Evolutionary conservation across 2,797 vertebrate species (phyloP).

Genomic region (Tenualosa thibaudeaui): DNA sequence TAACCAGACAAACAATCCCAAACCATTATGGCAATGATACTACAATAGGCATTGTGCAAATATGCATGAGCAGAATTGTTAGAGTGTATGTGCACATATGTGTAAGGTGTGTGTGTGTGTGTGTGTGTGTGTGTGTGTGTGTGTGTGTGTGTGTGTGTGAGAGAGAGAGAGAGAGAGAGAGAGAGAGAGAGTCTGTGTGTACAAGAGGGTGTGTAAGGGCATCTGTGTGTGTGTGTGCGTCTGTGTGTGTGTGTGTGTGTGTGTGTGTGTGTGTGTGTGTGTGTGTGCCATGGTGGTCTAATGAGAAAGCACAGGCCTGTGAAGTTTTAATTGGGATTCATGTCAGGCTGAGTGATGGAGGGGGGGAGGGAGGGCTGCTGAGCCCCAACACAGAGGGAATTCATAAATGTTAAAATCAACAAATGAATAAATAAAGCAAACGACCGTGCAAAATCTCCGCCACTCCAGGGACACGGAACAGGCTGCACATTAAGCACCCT

Average conservation of each 20-base stretch:
- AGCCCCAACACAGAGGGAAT: constrained; percentile 18
- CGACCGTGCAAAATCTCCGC: constrained; percentile 29
- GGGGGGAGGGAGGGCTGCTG: background rate
- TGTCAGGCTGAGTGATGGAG: constrained; percentile 30
- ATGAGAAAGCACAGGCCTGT: constrained; percentile 37
- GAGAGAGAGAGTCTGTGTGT: background rate
- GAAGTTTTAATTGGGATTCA: constrained; percentile 43
- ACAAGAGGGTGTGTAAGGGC: background rate
- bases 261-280: background rate
- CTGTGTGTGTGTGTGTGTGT: background rate
- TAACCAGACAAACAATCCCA: background rate
- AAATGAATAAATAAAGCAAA: constrained; percentile 41
- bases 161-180: background rate
- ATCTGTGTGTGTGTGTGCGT: background rate
- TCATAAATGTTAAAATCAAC: constrained; percentile 39
- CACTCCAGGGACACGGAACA: background rate
- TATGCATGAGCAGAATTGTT: background rate
- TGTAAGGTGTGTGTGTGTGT: background rate
- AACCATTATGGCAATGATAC: background rate
- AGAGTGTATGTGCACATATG: background rate
- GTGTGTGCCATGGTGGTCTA: constrained; percentile 1
- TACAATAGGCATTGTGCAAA: background rate
- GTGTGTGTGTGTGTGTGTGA: background rate
- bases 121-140: background rate
- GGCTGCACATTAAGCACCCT: constrained; percentile 2